Percentiles rank a stretch among this genome's conserved stretches.
These are phyloP conservation scores for Hermaeophaga mercurialis DNA, from an alignment of 2,888 invertebrate species.

Conservation along the genomic window DNA sequence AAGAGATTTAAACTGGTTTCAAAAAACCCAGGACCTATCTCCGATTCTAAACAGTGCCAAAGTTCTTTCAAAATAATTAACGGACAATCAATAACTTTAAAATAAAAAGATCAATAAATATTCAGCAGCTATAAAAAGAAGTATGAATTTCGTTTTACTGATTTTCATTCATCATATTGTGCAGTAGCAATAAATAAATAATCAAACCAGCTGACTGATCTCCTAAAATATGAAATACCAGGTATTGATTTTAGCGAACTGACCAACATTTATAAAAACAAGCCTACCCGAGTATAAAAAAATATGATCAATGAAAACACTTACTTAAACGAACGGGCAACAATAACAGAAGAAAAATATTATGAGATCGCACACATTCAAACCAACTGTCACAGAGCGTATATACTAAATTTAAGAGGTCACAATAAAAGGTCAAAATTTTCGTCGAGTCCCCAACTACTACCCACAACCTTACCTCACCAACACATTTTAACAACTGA, in stretches of 20 bases:
- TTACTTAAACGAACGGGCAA: conserved; percentile 21
- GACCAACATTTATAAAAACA: conserved; percentile 26
- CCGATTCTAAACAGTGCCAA: no score
- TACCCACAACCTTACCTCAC: conserved; percentile 25
- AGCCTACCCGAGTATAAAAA: conserved; percentile 11
- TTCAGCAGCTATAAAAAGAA: no score
- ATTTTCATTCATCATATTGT: neutral
- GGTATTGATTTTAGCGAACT: conserved; percentile 23
- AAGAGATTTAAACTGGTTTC: no score
- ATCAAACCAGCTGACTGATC: conserved; percentile 16
- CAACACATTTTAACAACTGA: conserved; percentile 40
- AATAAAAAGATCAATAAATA: neutral
- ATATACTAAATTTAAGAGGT: conserved; percentile 40
- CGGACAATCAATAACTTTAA: neutral
- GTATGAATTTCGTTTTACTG: no score
- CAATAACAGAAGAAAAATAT: conserved; percentile 5
- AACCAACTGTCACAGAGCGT: conserved; percentile 31
- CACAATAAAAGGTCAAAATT: conserved; percentile 38
- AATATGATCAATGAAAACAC: conserved; percentile 21
- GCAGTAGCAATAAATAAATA: no score
- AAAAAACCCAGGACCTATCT: neutral
- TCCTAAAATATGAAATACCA: conserved; percentile 10
- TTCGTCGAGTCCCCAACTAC: conserved; percentile 24
- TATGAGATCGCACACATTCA: conserved; percentile 27
- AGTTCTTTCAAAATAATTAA: conserved; percentile 2